Evolutionary conservation across 2,888 invertebrate species (phyloP).

Genomic region (Neoaliturus tenellus): DNA sequence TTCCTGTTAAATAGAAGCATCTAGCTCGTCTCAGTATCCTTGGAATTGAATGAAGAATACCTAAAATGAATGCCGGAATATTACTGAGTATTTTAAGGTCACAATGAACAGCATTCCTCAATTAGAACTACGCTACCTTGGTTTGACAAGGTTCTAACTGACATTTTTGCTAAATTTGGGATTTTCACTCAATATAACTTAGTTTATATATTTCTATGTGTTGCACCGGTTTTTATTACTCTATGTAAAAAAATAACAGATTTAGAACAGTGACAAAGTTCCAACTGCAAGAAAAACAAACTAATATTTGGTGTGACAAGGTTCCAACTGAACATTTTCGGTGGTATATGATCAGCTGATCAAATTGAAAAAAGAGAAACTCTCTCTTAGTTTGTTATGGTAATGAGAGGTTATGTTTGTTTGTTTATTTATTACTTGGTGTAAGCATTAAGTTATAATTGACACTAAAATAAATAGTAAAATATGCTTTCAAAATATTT

Average conservation of each 20-base stretch:
- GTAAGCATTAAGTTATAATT: slow-evolving; percentile 13
- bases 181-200: slow-evolving; percentile 7
- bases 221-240: slow-evolving; percentile 21
- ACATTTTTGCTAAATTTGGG: slow-evolving; percentile 10
- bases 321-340: slow-evolving; percentile 17
- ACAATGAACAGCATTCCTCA: too few relatives aligned
- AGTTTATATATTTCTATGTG: slow-evolving; percentile 1
- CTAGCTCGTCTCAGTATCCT: too few relatives aligned
- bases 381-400: slow-evolving; percentile 11
- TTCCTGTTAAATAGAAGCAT: too few relatives aligned
- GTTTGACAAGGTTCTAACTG: slow-evolving; percentile 23
- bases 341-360: slow-evolving; percentile 22
- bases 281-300: slow-evolving; percentile 21
- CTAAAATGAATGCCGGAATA: too few relatives aligned
- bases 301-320: slow-evolving; percentile 11
- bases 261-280: slow-evolving; percentile 18
- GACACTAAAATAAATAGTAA: neutral
- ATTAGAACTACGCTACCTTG: slow-evolving; percentile 17
- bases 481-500: too few relatives aligned
- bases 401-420: slow-evolving; percentile 31
- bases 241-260: slow-evolving; percentile 19
- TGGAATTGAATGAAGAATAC: too few relatives aligned
- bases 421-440: slow-evolving; percentile 4
- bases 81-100: too few relatives aligned
- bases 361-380: slow-evolving; percentile 22